A percentile compares a stretch with the other conserved stretches of the same genome.
phyloP scores from a whole-genome alignment of 2,888 invertebrate species.

The Linhomoeus sp. region DNA sequence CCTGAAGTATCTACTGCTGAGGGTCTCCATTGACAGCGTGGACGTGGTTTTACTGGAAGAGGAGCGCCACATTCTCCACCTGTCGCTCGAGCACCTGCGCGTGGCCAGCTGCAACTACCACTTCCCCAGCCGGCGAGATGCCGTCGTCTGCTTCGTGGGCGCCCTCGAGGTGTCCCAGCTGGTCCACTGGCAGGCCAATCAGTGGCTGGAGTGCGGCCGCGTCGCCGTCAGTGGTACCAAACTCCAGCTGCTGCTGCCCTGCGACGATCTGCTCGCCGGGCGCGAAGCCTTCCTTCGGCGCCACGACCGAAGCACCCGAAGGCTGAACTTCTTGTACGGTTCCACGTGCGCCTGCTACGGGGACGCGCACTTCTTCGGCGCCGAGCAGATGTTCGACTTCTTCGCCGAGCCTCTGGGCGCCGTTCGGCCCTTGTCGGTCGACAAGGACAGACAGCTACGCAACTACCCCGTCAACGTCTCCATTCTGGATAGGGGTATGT shows the following conservation, averaged over 20 bases:
- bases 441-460: too few species aligned
- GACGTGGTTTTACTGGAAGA: background rate
- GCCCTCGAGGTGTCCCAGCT: background rate
- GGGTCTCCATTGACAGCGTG: background rate
- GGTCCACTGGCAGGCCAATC: too few species aligned
- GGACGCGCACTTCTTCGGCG: background rate
- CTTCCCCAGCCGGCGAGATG: background rate
- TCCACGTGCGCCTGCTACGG: background rate
- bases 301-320: background rate
- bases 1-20: background rate
- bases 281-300: background rate
- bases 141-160: background rate
- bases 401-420: too few species aligned
- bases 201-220: background rate
- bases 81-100: conserved; percentile 11
- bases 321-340: background rate
- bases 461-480: too few species aligned
- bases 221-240: background rate
- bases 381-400: too few species aligned
- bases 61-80: conserved; percentile 3
- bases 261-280: background rate
- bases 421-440: too few species aligned
- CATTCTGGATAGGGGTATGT: too few species aligned
- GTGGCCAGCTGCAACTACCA: conserved; percentile 19
- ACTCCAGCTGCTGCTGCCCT: background rate